phyloP scores from a whole-genome alignment of 64 coral and sea anemone genomes.

The Pocillopora damicornis region DNA sequence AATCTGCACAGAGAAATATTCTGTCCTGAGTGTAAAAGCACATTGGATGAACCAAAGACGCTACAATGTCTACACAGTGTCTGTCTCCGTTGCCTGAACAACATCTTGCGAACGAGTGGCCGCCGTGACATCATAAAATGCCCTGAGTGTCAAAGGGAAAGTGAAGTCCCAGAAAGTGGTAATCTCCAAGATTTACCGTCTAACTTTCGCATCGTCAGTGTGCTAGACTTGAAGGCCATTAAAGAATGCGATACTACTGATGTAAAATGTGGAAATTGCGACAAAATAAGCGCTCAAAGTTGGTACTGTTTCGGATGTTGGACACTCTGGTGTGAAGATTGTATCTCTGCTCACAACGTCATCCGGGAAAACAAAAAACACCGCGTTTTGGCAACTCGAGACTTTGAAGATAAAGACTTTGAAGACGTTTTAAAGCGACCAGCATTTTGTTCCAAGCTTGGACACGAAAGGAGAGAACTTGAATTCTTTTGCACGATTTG shows the following conservation, averaged over 20 bases:
- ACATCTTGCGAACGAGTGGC: not conserved
- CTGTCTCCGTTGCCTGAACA: not conserved
- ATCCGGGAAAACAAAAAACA: not conserved
- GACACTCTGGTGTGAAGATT: not conserved
- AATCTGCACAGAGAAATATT: not conserved
- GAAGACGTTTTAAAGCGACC: not conserved
- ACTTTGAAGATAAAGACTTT: slow-evolving; percentile 1
- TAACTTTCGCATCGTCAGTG: slow-evolving; percentile 10
- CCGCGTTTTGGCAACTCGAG: not conserved
- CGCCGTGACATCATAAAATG: not conserved
- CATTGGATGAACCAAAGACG: not conserved
- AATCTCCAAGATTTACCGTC: not conserved
- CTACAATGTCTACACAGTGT: not conserved
- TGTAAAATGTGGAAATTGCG: slow-evolving; percentile 5
- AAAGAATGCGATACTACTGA: not conserved
- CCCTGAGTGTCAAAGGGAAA: not conserved
- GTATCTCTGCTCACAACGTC: not conserved
- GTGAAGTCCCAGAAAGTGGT: not conserved
- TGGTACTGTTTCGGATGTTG: not conserved
- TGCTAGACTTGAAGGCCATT: not conserved
- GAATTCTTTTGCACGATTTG: not conserved
- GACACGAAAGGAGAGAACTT: slow-evolving; percentile 1
- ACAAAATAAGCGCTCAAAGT: not conserved
- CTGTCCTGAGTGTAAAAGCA: not conserved
- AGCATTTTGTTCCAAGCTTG: not conserved